Evolutionary conservation across 2,888 invertebrate species (phyloP).

Genomic region (Hyppa rectilinea): DNA sequence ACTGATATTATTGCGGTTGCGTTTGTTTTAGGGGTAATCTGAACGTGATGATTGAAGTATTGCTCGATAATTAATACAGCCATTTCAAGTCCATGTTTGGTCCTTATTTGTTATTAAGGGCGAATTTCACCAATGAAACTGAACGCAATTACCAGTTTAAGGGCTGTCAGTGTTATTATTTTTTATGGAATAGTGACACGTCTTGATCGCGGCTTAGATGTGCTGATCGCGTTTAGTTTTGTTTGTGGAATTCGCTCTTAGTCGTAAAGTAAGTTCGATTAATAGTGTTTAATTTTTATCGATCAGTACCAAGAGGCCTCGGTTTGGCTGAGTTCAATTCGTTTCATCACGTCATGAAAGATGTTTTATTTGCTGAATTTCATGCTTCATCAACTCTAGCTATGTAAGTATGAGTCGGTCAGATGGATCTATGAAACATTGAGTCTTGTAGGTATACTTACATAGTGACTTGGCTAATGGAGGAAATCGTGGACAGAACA

Average conservation of each 20-base stretch:
- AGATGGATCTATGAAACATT: constrained; percentile 21
- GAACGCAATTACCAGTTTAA: too few relatives aligned
- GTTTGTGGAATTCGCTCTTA: too few relatives aligned
- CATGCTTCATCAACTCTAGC: constrained; percentile 44
- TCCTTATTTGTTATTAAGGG: background rate
- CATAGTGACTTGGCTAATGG: background rate
- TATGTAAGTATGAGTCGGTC: constrained; percentile 14
- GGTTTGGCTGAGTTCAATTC: constrained; percentile 4
- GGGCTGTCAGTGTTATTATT: too few relatives aligned
- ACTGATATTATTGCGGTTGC: background rate
- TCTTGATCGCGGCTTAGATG: too few relatives aligned
- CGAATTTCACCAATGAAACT: too few relatives aligned
- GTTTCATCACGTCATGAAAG: constrained; percentile 31
- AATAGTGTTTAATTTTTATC: background rate
- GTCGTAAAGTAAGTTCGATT: background rate
- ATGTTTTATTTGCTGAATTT: constrained; percentile 50
- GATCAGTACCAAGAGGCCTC: background rate
- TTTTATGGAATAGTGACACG: too few relatives aligned
- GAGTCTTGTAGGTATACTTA: constrained; percentile 3
- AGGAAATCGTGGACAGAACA: background rate
- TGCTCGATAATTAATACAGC: background rate
- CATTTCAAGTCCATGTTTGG: background rate
- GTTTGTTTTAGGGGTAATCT: background rate
- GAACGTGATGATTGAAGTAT: background rate
- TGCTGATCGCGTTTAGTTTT: too few relatives aligned